These are phyloP conservation scores for Echinops telfairi DNA, from an alignment of 2,113 vertebrate species.

Conservation along the genomic window DNA sequence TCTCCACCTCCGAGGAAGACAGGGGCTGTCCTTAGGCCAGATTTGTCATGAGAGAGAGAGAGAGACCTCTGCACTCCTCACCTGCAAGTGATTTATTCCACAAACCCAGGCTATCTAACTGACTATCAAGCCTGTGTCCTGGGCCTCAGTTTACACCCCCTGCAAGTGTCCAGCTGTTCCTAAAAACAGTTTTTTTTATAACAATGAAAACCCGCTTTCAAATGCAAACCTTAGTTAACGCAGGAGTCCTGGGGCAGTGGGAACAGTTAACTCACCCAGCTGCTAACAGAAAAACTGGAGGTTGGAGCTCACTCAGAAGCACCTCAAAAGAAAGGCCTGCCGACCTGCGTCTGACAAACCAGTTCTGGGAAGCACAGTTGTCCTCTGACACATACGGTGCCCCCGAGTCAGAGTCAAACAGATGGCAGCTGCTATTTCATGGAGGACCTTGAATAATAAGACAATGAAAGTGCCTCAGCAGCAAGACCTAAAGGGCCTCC, in stretches of 20 bases:
- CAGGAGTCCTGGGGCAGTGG: not conserved
- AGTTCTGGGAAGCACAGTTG: not conserved
- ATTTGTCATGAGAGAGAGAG: not conserved
- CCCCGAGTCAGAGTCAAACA: not conserved
- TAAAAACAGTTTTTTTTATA: not conserved
- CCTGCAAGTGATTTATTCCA: no score
- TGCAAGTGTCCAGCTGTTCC: not conserved
- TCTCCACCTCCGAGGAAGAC: not conserved
- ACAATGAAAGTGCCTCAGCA: not conserved
- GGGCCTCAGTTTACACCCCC: not conserved
- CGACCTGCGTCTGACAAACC: not conserved
- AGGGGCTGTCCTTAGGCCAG: not conserved
- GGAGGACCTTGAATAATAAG: not conserved
- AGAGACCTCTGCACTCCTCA: not conserved
- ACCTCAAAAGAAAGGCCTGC: not conserved
- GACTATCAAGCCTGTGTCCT: fast-evolving
- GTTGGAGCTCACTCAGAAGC: not conserved
- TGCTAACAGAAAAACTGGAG: not conserved
- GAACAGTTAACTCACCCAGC: not conserved
- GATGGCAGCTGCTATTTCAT: not conserved
- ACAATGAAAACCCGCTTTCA: not conserved
- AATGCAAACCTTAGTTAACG: not conserved
- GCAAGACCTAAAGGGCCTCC: not conserved
- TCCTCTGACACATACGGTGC: no score
- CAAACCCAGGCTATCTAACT: not conserved